Base-by-base conservation (phyloP, 2,797 vertebrate species). In the Spheniscus humboldti region DNA sequence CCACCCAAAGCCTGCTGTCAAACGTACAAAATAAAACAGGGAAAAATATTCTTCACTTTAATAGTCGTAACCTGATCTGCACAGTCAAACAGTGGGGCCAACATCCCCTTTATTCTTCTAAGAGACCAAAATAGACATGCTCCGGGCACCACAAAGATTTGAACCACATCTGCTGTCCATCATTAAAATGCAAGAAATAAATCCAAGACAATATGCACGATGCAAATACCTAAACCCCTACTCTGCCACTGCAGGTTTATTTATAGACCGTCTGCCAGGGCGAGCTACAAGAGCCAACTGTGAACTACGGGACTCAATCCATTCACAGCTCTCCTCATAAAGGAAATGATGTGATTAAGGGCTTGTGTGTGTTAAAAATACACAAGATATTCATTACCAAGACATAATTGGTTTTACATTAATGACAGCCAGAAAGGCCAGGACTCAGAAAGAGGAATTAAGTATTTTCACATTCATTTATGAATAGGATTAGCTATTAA, bases 281-380 rank as follows among this genome's bases (percentile, higher is more conserved):
- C 8, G 71, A 88, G 57, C 86, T 68, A 35, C 64, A 83, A 59
- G 77, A 93, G 71, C 69, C 93, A 95, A 43, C 66, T 73, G 75
- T 45, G 87, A 97, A 55, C 89, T 63, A 75, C 0, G 0, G 94
- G 73, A 74, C 56, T 76, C 69, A 25, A 76, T 66, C 82, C 69
- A 91, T 95, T 94, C 96, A 92, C 57, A 84, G 91, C 39, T 91
- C 63, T 88, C 62, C 77, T 90, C 82, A 41, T 17, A 91, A 90
- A 94, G 82, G 87, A 94, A 94, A 80, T 7, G 3, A 68, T 23
- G 79, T 82, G 91, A 96, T 97, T 92, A 94, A 94, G 81, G 75
- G 84, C 53, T 62, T 60, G 45, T 1, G 4, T 27, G 48, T 30
- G 68, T 94, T 90, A 94, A 91, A 97, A 96, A 95, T 52, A 90